Conservation (phyloP, 2,888 invertebrate species). For the Cryptocheilus praepositus region DNA sequence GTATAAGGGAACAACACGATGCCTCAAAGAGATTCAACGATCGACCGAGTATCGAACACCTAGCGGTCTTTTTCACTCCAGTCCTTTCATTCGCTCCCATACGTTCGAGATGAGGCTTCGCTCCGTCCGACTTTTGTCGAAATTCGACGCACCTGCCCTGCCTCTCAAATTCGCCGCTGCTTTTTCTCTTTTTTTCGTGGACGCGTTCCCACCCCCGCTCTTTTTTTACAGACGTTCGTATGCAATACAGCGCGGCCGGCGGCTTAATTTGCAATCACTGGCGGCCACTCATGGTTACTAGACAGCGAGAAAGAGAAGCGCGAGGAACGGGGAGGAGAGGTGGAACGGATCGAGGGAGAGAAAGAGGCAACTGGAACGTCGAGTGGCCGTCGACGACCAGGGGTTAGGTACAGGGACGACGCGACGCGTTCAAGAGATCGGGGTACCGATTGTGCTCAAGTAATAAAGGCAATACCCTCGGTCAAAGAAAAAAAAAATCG, state of each 20-base stretch:
- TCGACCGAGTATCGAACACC: too few species aligned
- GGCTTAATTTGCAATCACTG: constrained; percentile 27
- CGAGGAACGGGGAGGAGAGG: neutral
- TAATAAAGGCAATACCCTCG: constrained; percentile 23
- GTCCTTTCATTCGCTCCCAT: neutral
- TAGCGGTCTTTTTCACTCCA: too few species aligned
- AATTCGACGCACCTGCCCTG: constrained; percentile 4
- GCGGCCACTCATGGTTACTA: neutral
- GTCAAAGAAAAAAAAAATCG: constrained; percentile 14
- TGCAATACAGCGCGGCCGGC: constrained; percentile 12
- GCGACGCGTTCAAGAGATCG: constrained; percentile 7
- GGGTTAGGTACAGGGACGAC: constrained; percentile 5
- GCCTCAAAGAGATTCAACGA: too few species aligned
- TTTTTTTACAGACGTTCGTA: neutral
- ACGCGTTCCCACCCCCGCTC: neutral
- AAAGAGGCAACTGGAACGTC: constrained; percentile 5
- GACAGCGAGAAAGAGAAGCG: neutral
- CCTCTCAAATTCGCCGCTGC: neutral
- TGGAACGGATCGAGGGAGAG: too few species aligned
- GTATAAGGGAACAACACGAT: too few species aligned
- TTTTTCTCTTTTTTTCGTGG: neutral
- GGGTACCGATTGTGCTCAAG: constrained; percentile 20
- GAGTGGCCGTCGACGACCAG: constrained; percentile 12
- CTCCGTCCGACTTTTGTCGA: constrained; percentile 13
- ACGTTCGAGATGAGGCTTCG: neutral